Evolutionary conservation across 2,797 vertebrate species (phyloP).

Genomic region (Dendrocincla fuliginosa): DNA sequence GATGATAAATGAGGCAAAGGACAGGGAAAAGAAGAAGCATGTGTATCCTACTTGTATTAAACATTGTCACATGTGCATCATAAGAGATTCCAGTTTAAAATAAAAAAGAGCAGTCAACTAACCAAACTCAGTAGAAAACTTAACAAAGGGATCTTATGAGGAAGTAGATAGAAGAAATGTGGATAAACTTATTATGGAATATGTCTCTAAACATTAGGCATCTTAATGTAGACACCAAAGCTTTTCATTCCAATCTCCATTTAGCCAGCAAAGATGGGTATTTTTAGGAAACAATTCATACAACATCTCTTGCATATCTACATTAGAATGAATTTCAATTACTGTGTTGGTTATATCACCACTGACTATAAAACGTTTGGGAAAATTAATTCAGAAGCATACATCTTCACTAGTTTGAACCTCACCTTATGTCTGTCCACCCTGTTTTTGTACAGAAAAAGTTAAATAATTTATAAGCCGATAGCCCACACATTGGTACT

Average conservation of each 20-base stretch:
- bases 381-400: background rate
- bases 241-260: background rate
- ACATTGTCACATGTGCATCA: background rate
- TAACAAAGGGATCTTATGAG: background rate
- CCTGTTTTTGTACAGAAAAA: background rate
- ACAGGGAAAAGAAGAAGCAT: background rate
- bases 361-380: background rate
- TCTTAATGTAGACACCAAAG: background rate
- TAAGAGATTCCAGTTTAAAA: background rate
- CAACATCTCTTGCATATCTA: background rate
- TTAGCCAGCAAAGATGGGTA: background rate
- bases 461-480: background rate
- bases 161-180: background rate
- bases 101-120: background rate
- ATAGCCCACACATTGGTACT: background rate
- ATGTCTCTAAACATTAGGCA: background rate
- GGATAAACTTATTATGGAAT: background rate
- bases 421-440: background rate
- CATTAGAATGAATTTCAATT: background rate
- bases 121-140: background rate
- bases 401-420: background rate
- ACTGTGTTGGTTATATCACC: background rate
- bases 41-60: background rate
- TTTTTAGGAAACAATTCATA: background rate
- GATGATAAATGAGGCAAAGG: background rate